Evolutionary conservation across 2,888 invertebrate genomes (phyloP).

Genomic region (Eupithecia subfuscata): DNA sequence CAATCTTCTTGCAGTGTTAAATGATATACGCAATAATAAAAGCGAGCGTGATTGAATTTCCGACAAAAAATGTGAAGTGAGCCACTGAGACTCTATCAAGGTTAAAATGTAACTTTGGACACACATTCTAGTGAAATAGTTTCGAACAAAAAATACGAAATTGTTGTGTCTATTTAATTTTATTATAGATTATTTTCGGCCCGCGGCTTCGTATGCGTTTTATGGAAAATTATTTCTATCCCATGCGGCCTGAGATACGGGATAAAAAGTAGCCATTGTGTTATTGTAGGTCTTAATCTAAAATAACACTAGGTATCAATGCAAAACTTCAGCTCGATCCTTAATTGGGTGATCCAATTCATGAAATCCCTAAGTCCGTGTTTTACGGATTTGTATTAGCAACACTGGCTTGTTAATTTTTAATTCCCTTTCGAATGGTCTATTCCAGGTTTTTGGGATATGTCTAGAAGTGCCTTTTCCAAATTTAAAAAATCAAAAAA

Average conservation of each 20-base stretch:
- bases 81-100: conserved; percentile 1
- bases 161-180: background rate
- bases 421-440: too few species aligned
- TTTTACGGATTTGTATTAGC: too few species aligned
- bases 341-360: too few species aligned
- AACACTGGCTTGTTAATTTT: too few species aligned
- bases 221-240: background rate
- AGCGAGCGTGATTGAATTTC: conserved; percentile 62
- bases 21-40: conserved; percentile 59
- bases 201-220: background rate
- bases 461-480: too few species aligned
- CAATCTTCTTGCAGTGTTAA: conserved; percentile 59
- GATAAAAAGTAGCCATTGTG: background rate
- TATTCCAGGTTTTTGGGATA: too few species aligned
- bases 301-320: background rate
- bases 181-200: background rate
- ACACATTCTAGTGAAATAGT: background rate
- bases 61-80: conserved; percentile 10
- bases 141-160: background rate
- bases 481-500: too few species aligned
- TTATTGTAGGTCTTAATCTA: background rate
- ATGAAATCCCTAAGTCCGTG: too few species aligned
- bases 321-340: background rate
- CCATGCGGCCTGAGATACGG: background rate
- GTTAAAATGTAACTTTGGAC: background rate